Evolutionary conservation across 2,113 vertebrate genomes (phyloP), one percentile per base, ranked within the genome.

Genomic region (Pollimyrus isidori): DNA sequence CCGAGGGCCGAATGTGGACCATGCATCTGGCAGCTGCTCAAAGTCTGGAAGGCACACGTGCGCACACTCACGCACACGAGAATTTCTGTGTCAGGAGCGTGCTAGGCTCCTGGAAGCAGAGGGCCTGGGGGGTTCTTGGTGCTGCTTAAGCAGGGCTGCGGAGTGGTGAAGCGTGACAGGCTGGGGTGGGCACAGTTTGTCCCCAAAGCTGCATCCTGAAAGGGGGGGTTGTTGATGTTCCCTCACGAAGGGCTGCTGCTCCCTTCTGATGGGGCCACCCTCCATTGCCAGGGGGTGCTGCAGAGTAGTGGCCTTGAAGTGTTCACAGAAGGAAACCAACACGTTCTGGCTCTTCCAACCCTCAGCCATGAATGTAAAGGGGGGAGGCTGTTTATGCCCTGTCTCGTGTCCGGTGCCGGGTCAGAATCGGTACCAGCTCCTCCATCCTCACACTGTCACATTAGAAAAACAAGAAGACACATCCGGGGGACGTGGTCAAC

Each of bases 171-270:
- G 42, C 19, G 45, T 23, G n/a, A 80, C 42, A 69, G 45, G 23
- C 17, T 7, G 49, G 30, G 42, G 80, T 10, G 17, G 35, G 49
- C 91, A 92, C 90, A 92, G 93, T 93, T 92, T 58, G 91, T 93
- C 95, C 94, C 94, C 94, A 94, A 95, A 93, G 93, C 92, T 39
- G 0, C 83, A 56, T 88, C 45, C 62, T 87, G 95, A 94, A 94
- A 94, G 92, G 91, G 90, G 15, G 58, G 92, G 89, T 92, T 95
- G 95, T 95, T 95, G 91, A 1, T 56, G 48, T 39, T 26, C 48
- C 26, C 11, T 50, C 35, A 53, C 90, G n/a, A 94, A 93, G 90
- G 91, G 10, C 88, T 90, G 92, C 89, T 39, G 73, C 94, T 93
- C 94, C 94, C 94, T 35, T 95, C 94, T 95, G 94, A 95, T 94